Evolutionary conservation across 2,113 vertebrate genomes (phyloP).

Genomic region (Nematolebias whitei): DNA sequence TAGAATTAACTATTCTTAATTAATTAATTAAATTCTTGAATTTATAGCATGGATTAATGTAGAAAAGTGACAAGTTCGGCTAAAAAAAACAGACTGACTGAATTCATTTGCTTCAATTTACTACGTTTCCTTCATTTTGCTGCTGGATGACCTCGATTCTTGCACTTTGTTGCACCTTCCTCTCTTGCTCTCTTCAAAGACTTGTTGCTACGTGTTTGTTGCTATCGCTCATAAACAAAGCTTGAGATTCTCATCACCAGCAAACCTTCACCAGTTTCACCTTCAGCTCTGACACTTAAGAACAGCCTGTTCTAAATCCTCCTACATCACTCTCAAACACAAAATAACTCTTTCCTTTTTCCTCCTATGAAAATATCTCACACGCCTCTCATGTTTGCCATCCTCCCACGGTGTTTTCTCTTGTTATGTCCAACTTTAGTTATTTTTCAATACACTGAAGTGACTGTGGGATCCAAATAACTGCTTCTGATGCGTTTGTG

Average conservation of each 20-base stretch:
- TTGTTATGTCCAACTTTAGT: constrained; percentile 28
- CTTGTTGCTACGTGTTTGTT: constrained; percentile 43
- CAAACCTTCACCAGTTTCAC: constrained; percentile 24
- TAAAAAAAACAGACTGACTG: not conserved
- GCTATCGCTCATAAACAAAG: constrained; percentile 24
- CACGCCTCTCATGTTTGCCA: constrained; percentile 26
- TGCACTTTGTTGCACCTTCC: not conserved
- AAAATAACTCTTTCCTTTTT: constrained; percentile 23
- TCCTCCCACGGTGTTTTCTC: constrained; percentile 40
- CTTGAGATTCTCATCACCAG: constrained; percentile 30
- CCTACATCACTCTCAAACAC: constrained; percentile 34
- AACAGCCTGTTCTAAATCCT: constrained; percentile 15
- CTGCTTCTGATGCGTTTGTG: constrained; percentile 1
- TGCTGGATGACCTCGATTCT: not conserved
- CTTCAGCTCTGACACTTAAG: constrained; percentile 12
- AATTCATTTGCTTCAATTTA: constrained; percentile 15
- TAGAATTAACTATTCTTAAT: no score
- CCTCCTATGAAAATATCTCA: constrained; percentile 16
- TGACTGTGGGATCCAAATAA: constrained; percentile 9
- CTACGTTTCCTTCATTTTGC: constrained; percentile 2
- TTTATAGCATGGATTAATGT: constrained; percentile 5
- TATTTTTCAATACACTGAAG: constrained; percentile 34
- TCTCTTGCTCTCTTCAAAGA: not conserved
- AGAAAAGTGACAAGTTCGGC: constrained; percentile 3
- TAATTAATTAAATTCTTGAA: constrained; percentile 2